Percentiles rank a stretch among this genome's conserved stretches.
These are phyloP conservation scores for Mercenaria mercenaria DNA, from an alignment of 1,140 invertebrate genomes.

Conservation along the genomic window DNA sequence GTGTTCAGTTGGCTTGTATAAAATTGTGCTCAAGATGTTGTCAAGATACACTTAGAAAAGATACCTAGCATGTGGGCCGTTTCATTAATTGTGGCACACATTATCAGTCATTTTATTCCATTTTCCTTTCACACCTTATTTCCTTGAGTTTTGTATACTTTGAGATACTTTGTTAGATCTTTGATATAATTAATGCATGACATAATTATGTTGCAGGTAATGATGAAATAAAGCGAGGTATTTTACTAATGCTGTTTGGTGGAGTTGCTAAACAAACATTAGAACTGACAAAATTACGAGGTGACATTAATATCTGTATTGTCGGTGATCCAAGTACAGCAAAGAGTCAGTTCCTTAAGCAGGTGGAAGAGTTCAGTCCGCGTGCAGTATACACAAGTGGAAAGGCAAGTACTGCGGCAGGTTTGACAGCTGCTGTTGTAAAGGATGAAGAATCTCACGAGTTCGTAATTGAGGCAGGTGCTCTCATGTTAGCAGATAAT, in stretches of 20 bases:
- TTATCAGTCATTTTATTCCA: no score
- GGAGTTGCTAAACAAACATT: conserved; percentile 98
- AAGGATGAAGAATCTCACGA: conserved; percentile 99
- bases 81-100: no score
- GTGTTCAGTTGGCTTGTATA: no score
- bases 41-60: no score
- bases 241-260: conserved; percentile 98
- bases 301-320: conserved; percentile 99
- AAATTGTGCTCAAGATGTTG: no score
- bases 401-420: conserved; percentile 98
- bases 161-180: no score
- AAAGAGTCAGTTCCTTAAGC: conserved; percentile 99
- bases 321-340: conserved; percentile 99
- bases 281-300: conserved; percentile 94
- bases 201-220: conserved; percentile 90
- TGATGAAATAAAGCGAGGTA: conserved; percentile 98
- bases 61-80: no score
- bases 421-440: conserved; percentile 97
- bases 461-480: conserved; percentile 99
- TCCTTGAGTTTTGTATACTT: no score
- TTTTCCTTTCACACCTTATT: no score
- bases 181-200: no score
- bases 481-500: conserved; percentile 99
- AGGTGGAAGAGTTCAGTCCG: conserved; percentile 98
- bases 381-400: conserved; percentile 99